Base-by-base conservation (phyloP, 2,888 invertebrate species). In the Lydus trimaculatus region DNA sequence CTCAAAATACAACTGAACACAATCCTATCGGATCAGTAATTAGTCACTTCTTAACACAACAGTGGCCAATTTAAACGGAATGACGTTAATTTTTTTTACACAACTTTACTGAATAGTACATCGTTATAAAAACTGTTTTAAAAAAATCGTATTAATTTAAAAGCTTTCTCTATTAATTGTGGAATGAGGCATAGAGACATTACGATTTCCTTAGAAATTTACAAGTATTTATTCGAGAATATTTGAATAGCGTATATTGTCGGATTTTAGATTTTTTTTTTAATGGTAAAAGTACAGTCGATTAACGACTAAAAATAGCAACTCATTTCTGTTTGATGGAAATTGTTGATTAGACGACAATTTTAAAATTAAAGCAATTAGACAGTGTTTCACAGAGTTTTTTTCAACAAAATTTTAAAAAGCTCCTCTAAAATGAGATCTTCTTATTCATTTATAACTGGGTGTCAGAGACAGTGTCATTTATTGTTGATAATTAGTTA, bases 301-400 rank as follows among this genome's bases (percentile, higher is more conserved):
- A 52, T 52, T 52, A 52, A 23, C 20, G 6, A 6, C 13, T 25
- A 13, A 48, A 48, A 52, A 52, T 13, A 13, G 23, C 52, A 52
- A 52, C 25, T 52, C 52, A 52, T 52, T 67, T 59, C 60, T 31
- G 31, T 61, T 64, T 67, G 36, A 23, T 36, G 61, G 23, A 58
- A 60, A 67, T 58, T 67, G 67, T 67, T 67, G 61, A 67, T 67
- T 67, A 64, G 61, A 20, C 25, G 33, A 60, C 61, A 59, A 63
- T 20, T 48, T 58, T n/a, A 13, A 60, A 52, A 63, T 52, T 63
- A 25, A 60, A 67, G 64, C 39, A 67, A 67, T 67, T 63, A 31
- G 17, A 60, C 7, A 63, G 63, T 63, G 58, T 23, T 59, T 62
- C 59, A 23, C 48, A 43, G 36, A 63, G 59, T 63, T 60, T 59